Percentiles rank a stretch among this genome's conserved stretches.
phyloP scores from a whole-genome alignment of 2,113 vertebrate species.

The Chaenocephalus aceratus region DNA sequence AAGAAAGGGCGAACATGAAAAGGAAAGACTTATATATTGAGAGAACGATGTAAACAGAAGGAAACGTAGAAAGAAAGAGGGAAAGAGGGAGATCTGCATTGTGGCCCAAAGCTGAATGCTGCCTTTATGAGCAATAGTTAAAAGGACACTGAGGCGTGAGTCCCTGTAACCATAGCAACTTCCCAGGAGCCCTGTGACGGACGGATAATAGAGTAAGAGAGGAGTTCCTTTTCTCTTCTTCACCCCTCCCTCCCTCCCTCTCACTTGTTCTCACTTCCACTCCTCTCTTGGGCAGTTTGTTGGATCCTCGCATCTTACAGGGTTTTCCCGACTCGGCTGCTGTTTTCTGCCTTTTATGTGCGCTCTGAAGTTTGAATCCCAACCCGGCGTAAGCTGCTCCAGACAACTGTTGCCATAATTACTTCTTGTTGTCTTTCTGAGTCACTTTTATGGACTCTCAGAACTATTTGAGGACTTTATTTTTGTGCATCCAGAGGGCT shows the following conservation, averaged over 20 bases:
- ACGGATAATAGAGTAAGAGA: constrained; percentile 83
- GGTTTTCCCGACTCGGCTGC: constrained; percentile 58
- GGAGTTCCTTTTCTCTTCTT: constrained; percentile 80
- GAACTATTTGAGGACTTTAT: constrained; percentile 67
- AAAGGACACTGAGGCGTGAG: constrained; percentile 84
- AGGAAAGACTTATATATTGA: constrained; percentile 19
- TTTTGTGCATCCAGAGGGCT: constrained; percentile 56
- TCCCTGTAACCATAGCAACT: constrained; percentile 83
- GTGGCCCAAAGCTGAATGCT: constrained; percentile 82
- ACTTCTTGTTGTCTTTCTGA: constrained; percentile 49
- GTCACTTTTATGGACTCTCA: constrained; percentile 74
- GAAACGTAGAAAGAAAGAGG: constrained; percentile 23
- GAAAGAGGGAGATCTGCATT: constrained; percentile 59
- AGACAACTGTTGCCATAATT: constrained; percentile 64
- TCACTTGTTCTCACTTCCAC: constrained; percentile 78
- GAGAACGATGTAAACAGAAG: constrained; percentile 49
- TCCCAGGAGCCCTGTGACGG: constrained; percentile 80
- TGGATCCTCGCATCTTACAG: constrained; percentile 68
- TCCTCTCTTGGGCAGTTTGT: constrained; percentile 73
- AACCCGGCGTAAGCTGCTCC: constrained; percentile 50
- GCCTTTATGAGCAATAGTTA: constrained; percentile 84
- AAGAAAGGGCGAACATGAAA: constrained; percentile 17
- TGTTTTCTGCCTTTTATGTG: constrained; percentile 51
- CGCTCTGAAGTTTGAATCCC: constrained; percentile 56
- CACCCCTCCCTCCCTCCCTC: constrained; percentile 71